Evolutionary conservation across 2,888 invertebrate genomes (phyloP).

Genomic region (Shargacucullia verbasci): DNA sequence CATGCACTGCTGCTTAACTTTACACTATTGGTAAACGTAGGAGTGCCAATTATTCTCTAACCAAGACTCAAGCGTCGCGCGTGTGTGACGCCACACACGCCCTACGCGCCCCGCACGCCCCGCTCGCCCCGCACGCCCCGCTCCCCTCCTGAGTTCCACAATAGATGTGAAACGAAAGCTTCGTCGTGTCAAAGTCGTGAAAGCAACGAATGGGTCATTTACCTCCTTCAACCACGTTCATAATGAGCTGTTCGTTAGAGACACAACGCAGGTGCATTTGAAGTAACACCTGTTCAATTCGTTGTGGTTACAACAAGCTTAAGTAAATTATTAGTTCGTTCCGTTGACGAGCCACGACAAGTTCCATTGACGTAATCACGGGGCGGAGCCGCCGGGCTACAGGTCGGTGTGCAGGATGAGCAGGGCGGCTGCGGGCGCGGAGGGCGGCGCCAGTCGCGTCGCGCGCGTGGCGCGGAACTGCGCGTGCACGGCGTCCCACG

Average conservation of each 20-base stretch:
- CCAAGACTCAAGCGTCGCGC: no score
- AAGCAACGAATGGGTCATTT: no score
- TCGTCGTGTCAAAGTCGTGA: no score
- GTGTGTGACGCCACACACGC: no score
- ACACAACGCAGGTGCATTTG: not conserved
- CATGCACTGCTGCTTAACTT: not conserved
- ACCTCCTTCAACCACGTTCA: no score
- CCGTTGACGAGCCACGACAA: not conserved
- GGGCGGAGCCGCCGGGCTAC: constrained; percentile 42
- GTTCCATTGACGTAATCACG: not conserved
- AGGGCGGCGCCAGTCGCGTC: constrained; percentile 55
- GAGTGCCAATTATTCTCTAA: not conserved
- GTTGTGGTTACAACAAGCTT: not conserved
- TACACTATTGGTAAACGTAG: not conserved
- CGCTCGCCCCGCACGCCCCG: no score
- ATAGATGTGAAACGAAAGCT: no score
- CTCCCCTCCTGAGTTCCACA: no score
- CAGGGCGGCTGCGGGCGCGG: constrained; percentile 70
- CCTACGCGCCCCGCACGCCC: no score
- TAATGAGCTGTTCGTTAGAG: no score
- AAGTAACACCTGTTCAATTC: not conserved
- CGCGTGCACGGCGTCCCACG: constrained; percentile 81
- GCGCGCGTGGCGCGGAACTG: constrained; percentile 70
- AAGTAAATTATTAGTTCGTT: not conserved
- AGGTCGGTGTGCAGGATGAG: constrained; percentile 78